These are phyloP conservation scores for Andrena flavipes DNA, from an alignment of 2,888 invertebrate species.

Conservation along the genomic window DNA sequence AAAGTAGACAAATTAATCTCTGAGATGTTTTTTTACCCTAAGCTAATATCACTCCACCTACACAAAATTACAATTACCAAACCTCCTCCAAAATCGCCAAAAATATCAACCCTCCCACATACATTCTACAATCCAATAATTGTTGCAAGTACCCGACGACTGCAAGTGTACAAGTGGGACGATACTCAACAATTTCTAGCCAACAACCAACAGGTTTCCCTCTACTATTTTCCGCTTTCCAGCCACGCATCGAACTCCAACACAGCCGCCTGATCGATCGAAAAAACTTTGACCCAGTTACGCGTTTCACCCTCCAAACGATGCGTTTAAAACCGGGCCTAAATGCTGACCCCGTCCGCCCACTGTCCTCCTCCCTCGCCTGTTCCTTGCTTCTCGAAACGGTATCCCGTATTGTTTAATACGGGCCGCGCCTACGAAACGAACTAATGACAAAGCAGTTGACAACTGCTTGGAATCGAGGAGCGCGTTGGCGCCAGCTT, in stretches of 20 bases:
- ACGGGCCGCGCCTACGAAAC: constrained; percentile 14
- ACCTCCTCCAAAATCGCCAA: neutral
- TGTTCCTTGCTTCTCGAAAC: neutral
- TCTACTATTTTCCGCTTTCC: constrained; percentile 2
- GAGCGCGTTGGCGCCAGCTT: constrained; percentile 52
- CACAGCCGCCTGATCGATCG: constrained; percentile 49
- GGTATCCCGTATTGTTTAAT: constrained; percentile 24
- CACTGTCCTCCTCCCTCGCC: neutral
- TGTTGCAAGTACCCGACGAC: no score
- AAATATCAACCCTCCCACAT: neutral
- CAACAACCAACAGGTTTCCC: constrained; percentile 36
- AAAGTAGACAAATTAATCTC: no score
- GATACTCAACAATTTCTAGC: neutral
- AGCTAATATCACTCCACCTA: no score
- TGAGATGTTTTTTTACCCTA: no score
- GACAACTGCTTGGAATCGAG: constrained; percentile 38
- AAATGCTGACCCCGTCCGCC: constrained; percentile 13
- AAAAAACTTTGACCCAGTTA: constrained; percentile 63
- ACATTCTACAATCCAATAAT: no score
- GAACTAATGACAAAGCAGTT: constrained; percentile 36
- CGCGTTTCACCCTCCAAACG: constrained; percentile 31
- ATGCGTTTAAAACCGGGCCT: constrained; percentile 20
- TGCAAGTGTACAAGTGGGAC: no score
- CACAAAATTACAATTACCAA: no score
- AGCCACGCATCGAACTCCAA: constrained; percentile 28